These are phyloP conservation scores for Stratiomys singularior DNA, from an alignment of 2,888 invertebrate genomes.

Conservation along the genomic window DNA sequence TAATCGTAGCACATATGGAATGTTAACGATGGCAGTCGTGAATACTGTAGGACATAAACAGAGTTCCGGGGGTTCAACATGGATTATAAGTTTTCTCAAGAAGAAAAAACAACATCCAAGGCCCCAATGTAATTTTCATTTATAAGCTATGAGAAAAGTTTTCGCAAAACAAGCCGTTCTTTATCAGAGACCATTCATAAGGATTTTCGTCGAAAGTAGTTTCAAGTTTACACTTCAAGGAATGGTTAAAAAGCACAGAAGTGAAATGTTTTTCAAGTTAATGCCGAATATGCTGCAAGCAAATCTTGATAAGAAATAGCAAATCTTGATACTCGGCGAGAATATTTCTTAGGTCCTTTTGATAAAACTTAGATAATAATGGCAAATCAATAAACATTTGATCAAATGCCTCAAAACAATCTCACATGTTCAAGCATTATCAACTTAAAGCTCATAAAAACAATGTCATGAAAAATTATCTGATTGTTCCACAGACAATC, in stretches of 20 bases:
- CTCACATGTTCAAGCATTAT: too few relatives aligned
- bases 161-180: slow-evolving; percentile 11
- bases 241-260: not conserved
- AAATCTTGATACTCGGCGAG: too few relatives aligned
- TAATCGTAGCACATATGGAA: slow-evolving; percentile 51
- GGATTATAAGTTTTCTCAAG: not conserved
- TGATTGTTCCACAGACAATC: too few relatives aligned
- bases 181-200: slow-evolving; percentile 5
- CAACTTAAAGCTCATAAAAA: too few relatives aligned
- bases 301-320: too few relatives aligned
- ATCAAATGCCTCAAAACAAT: too few relatives aligned
- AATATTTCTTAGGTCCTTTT: too few relatives aligned
- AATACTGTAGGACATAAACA: not conserved
- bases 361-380: too few relatives aligned
- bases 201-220: not conserved
- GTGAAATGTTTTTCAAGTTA: too few relatives aligned
- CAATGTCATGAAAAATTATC: too few relatives aligned
- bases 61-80: not conserved
- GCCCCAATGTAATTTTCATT: slow-evolving; percentile 30
- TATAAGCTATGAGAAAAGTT: not conserved
- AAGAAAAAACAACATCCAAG: slow-evolving; percentile 2
- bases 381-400: too few relatives aligned
- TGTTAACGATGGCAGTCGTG: not conserved
- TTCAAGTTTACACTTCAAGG: not conserved
- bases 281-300: too few relatives aligned